These are phyloP conservation scores for Deroplatys truncata DNA, from an alignment of 2,888 invertebrate genomes.

Conservation along the genomic window DNA sequence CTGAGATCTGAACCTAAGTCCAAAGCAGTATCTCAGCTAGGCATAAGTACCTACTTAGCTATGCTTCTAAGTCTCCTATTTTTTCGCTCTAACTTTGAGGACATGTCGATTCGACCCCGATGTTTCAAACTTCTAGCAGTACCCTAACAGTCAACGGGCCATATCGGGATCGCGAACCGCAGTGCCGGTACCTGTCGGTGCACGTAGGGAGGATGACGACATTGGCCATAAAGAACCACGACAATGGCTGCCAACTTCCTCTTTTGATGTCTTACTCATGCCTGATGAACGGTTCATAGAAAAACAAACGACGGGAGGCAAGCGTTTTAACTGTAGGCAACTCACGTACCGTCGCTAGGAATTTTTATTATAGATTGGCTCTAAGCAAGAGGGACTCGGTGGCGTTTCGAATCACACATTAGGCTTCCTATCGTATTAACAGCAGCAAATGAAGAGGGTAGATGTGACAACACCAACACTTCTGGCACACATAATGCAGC, in stretches of 20 bases:
- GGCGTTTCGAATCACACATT: too few relatives aligned
- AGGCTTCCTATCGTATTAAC: too few relatives aligned
- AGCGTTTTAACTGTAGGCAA: neutral
- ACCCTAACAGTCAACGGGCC: neutral
- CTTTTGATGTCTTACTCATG: neutral
- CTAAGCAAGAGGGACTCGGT: neutral
- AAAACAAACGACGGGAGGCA: neutral
- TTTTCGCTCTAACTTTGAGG: too few relatives aligned
- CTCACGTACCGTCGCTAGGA: neutral
- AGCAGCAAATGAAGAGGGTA: too few relatives aligned
- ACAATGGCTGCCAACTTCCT: neutral
- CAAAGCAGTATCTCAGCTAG: too few relatives aligned
- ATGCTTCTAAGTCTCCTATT: too few relatives aligned
- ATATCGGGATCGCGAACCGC: constrained; percentile 2
- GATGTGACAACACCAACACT: too few relatives aligned
- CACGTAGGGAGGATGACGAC: neutral
- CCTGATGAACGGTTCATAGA: neutral
- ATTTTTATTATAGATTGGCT: neutral
- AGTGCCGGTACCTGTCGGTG: neutral
- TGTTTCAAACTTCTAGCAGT: neutral
- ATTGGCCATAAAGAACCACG: neutral
- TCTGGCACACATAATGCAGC: too few relatives aligned
- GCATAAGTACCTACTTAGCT: too few relatives aligned
- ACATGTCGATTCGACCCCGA: neutral
- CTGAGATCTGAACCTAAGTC: too few relatives aligned